Percentiles rank a stretch among this genome's conserved stretches.
phyloP scores from a whole-genome alignment of 1,140 invertebrate species.

The Chlorops oryzae region DNA sequence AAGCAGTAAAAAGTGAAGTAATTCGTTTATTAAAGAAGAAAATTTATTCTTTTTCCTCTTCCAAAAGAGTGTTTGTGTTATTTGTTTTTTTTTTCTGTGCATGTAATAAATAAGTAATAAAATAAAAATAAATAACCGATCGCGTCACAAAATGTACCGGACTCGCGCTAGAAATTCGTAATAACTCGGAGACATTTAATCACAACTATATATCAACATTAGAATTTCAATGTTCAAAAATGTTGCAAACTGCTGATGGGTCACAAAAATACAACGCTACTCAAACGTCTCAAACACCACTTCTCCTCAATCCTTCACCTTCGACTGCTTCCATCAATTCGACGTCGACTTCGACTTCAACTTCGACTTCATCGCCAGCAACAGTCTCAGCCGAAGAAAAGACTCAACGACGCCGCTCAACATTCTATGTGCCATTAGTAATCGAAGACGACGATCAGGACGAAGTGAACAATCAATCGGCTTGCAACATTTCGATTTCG shows the following conservation, averaged over 20 bases:
- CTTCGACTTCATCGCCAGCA: background rate
- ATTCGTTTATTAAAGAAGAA: too few species aligned
- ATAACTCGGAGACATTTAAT: too few species aligned
- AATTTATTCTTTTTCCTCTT: too few species aligned
- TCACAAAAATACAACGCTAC: background rate
- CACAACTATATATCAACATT: too few species aligned
- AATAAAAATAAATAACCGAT: background rate
- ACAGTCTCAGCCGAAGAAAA: slow-evolving; percentile 30
- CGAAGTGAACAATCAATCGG: background rate
- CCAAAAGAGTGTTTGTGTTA: too few species aligned
- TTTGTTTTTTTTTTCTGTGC: too few species aligned
- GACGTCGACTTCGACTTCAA: background rate
- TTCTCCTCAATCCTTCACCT: too few species aligned
- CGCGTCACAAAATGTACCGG: background rate
- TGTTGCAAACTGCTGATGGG: slow-evolving; percentile 9
- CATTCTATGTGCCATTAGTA: slow-evolving; percentile 57
- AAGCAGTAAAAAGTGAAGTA: too few species aligned
- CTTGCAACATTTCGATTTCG: background rate
- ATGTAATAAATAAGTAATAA: too few species aligned
- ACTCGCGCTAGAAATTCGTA: background rate
- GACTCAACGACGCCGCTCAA: slow-evolving; percentile 51
- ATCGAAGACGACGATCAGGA: slow-evolving; percentile 39
- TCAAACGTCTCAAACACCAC: background rate
- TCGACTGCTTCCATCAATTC: too few species aligned
- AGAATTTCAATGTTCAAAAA: too few species aligned